Percentiles rank a stretch among this genome's conserved stretches.
Conservation (phyloP, 2,797 vertebrate species). For the Phoxinus dragarum region DNA sequence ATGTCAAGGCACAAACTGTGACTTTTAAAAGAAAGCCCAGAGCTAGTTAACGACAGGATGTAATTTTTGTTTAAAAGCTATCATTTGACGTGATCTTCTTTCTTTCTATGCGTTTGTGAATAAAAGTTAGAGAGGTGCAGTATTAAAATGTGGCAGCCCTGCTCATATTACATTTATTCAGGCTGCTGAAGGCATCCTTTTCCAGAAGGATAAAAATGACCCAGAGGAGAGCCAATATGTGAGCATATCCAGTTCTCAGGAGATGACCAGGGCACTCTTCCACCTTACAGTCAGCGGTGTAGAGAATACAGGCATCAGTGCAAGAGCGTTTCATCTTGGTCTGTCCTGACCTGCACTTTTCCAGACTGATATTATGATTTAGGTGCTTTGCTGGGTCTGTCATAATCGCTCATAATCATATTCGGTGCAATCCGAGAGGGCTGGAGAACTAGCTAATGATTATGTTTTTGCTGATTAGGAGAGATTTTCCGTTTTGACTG, state of each 20-base stretch:
- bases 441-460: conserved; percentile 52
- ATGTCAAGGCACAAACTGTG: conserved; percentile 41
- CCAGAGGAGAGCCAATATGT: conserved; percentile 5
- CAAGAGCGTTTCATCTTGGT: conserved; percentile 11
- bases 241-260: conserved; percentile 25
- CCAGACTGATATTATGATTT: conserved; percentile 24
- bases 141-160: neutral
- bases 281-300: conserved; percentile 11
- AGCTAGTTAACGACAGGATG: conserved; percentile 2
- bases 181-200: conserved; percentile 9
- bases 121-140: neutral
- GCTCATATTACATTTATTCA: conserved; percentile 13
- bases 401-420: conserved; percentile 44
- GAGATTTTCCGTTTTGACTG: conserved; percentile 54
- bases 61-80: conserved; percentile 26
- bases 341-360: conserved; percentile 24
- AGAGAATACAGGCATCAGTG: conserved; percentile 2
- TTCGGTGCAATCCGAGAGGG: conserved; percentile 14
- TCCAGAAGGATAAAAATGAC: conserved; percentile 37
- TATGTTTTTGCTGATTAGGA: conserved; percentile 54
- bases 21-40: conserved; percentile 32
- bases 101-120: neutral
- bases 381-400: conserved; percentile 18
- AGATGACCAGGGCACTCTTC: neutral
- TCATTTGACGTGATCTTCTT: conserved; percentile 17